Conservation (phyloP, 2,888 invertebrate genomes). For the Cephus spinipes region DNA sequence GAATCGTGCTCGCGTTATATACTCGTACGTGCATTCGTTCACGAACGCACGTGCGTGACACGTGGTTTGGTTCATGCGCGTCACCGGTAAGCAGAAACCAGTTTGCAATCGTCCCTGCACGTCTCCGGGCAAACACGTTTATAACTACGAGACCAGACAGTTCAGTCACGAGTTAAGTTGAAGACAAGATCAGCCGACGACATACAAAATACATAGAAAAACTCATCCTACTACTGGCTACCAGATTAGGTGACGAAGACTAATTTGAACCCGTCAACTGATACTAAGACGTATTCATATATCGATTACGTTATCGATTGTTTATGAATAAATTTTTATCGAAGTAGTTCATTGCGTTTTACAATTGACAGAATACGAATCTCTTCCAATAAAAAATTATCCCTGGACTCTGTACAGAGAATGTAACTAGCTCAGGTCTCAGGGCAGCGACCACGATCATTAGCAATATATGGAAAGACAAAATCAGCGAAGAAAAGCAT, state of each 20-base stretch:
- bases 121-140: neutral
- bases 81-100: neutral
- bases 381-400: neutral
- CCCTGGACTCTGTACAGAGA: neutral
- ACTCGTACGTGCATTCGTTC: neutral
- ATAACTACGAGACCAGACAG: neutral
- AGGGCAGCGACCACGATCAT: neutral
- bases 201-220: neutral
- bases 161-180: neutral
- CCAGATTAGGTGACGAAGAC: neutral
- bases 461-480: neutral
- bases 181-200: neutral
- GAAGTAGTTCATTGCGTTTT: neutral
- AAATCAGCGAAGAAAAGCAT: neutral
- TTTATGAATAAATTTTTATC: neutral
- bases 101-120: neutral
- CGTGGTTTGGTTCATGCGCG: neutral
- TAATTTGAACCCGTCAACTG: neutral
- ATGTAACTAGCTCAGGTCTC: neutral
- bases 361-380: neutral
- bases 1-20: neutral
- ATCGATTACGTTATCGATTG: neutral
- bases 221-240: neutral
- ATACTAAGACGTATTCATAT: neutral
- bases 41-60: constrained; percentile 1